A percentile compares a stretch with the other conserved stretches of the same genome.
Conservation (phyloP, 2,888 invertebrate species). For the Ochropleura leucogaster region DNA sequence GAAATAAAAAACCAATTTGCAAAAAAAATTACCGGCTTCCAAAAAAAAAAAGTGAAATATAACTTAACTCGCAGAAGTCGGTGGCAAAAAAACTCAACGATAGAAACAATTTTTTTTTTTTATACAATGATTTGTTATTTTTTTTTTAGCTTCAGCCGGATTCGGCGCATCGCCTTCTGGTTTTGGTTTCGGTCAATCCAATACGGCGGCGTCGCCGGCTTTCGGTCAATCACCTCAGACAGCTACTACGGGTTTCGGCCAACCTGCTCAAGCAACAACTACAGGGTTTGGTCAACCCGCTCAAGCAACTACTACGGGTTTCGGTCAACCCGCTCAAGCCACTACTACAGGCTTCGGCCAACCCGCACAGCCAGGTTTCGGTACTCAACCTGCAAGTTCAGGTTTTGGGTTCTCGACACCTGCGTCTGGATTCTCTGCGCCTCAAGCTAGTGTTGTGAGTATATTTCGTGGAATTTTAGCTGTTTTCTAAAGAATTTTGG, state of each 20-base stretch:
- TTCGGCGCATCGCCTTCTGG: constrained; percentile 73
- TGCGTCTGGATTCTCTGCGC: constrained; percentile 79
- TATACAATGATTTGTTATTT: not conserved
- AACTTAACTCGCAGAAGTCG: too few species aligned
- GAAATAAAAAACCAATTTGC: too few species aligned
- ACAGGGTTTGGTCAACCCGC: constrained; percentile 65
- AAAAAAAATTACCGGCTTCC: too few species aligned
- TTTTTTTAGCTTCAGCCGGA: constrained; percentile 54
- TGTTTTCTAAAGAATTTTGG: not conserved
- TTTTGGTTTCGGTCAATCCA: constrained; percentile 74
- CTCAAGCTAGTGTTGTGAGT: constrained; percentile 73
- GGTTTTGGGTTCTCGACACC: constrained; percentile 80
- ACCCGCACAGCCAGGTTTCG: constrained; percentile 68
- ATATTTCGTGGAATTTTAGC: not conserved
- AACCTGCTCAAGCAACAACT: not conserved
- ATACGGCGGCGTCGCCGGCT: constrained; percentile 50
- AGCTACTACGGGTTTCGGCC: constrained; percentile 67
- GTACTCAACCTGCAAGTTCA: constrained; percentile 44
- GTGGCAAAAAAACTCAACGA: too few species aligned
- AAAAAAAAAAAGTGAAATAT: too few species aligned
- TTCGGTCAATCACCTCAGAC: constrained; percentile 65
- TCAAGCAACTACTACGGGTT: constrained; percentile 58
- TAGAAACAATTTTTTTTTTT: too few species aligned
- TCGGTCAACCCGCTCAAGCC: constrained; percentile 70
- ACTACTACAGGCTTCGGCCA: constrained; percentile 68